phyloP scores from a whole-genome alignment of 2,888 invertebrate species.

The Reticulitermes lucifugus region DNA sequence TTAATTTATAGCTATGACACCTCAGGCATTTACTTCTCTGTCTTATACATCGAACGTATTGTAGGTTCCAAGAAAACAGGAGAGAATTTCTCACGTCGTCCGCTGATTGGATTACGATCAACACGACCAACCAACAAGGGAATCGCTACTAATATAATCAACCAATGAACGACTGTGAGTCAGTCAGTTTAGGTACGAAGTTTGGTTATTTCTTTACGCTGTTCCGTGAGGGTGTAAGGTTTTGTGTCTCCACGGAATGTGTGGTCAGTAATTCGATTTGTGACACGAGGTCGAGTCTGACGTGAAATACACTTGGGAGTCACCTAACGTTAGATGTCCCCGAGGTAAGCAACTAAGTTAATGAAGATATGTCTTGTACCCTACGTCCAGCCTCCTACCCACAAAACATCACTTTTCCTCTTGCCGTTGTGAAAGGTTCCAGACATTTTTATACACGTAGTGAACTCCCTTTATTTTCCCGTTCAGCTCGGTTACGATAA shows the following conservation, averaged over 20 bases:
- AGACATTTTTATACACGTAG: too few species aligned
- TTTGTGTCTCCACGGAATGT: constrained; percentile 32
- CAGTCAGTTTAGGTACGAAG: constrained; percentile 13
- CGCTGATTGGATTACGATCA: constrained; percentile 46
- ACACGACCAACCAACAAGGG: constrained; percentile 41
- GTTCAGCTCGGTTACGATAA: too few species aligned
- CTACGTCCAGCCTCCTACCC: too few species aligned
- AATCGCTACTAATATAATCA: constrained; percentile 48
- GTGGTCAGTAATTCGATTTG: constrained; percentile 42
- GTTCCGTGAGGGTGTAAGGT: not conserved
- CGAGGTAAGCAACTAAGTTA: constrained; percentile 10
- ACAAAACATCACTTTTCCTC: too few species aligned
- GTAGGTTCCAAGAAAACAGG: constrained; percentile 7
- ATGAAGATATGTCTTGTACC: constrained; percentile 1
- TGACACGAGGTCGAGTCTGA: constrained; percentile 22
- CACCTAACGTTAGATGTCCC: not conserved
- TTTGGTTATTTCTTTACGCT: constrained; percentile 16
- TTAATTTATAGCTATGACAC: not conserved
- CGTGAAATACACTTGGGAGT: not conserved
- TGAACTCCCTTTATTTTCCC: too few species aligned
- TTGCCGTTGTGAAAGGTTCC: too few species aligned
- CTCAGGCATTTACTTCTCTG: not conserved
- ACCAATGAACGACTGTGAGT: constrained; percentile 47
- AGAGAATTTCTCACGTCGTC: constrained; percentile 58
- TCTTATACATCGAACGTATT: not conserved